Percentiles rank a stretch among this genome's conserved stretches.
phyloP scores from a whole-genome alignment of 2,888 invertebrate genomes.

The Strigamia maritima region DNA sequence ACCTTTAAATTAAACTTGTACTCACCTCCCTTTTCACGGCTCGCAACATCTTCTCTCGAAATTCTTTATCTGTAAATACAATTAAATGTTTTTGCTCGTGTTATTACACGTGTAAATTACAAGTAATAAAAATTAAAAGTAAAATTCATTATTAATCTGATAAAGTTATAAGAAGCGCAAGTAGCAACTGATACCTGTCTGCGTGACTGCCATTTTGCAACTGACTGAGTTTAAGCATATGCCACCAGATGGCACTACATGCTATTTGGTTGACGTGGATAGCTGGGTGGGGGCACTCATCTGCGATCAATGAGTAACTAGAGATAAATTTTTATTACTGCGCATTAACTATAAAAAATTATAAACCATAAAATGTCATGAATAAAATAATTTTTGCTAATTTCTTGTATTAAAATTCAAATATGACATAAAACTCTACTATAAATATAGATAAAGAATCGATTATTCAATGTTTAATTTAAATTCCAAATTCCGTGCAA shows the following conservation, averaged over 20 bases:
- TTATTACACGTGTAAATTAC: neutral
- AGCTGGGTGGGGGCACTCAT: neutral
- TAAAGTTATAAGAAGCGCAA: neutral
- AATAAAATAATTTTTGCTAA: neutral
- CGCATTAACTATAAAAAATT: neutral
- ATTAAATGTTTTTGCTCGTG: neutral
- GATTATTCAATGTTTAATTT: no score
- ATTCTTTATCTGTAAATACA: constrained; percentile 38
- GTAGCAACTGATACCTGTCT: neutral
- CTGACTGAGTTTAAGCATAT: constrained; percentile 13
- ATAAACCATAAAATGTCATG: neutral
- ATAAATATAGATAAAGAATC: no score
- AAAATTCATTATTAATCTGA: neutral
- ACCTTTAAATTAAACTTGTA: constrained; percentile 3
- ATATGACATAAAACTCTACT: no score
- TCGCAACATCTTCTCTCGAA: constrained; percentile 66
- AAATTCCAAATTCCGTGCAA: no score
- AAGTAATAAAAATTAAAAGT: neutral
- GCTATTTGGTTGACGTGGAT: neutral
- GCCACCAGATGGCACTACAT: neutral
- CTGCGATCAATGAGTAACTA: neutral
- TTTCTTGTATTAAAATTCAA: no score
- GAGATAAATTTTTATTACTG: neutral
- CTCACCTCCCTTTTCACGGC: constrained; percentile 72
- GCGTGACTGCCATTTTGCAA: constrained; percentile 28